These are phyloP conservation scores for Cerceris ruficornis DNA, from an alignment of 2,888 invertebrate species.

Conservation along the genomic window DNA sequence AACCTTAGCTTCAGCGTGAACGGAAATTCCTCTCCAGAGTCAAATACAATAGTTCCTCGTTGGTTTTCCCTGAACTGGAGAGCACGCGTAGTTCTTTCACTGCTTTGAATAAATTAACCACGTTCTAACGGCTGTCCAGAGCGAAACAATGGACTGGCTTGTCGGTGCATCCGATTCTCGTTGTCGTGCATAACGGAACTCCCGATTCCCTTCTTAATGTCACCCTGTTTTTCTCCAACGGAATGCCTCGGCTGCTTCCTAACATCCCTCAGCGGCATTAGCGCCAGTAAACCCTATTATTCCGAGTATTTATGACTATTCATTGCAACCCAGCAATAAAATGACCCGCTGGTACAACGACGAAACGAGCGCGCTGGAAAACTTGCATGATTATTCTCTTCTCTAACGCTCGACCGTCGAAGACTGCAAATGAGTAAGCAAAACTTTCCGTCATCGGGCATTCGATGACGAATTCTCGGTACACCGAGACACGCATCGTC, in stretches of 20 bases:
- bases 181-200: conserved; percentile 52
- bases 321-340: too few species aligned
- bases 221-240: conserved; percentile 17
- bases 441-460: too few species aligned
- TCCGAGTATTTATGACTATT: too few species aligned
- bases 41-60: background rate
- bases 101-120: conserved; percentile 26
- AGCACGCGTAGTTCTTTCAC: background rate
- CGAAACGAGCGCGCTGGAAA: too few species aligned
- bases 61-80: conserved; percentile 8
- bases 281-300: conserved; percentile 10
- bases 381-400: too few species aligned
- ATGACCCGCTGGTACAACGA: too few species aligned
- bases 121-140: background rate
- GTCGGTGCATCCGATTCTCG: conserved; percentile 34
- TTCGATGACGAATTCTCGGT: too few species aligned
- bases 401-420: too few species aligned
- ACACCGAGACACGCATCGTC: too few species aligned
- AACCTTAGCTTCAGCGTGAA: background rate
- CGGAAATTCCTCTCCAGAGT: background rate
- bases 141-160: conserved; percentile 20
- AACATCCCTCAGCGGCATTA: background rate
- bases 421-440: too few species aligned
- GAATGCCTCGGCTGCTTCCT: background rate
- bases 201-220: conserved; percentile 15